These are phyloP conservation scores for Platorchestia sp. DNA, from an alignment of 1,140 invertebrate species.

Conservation along the genomic window DNA sequence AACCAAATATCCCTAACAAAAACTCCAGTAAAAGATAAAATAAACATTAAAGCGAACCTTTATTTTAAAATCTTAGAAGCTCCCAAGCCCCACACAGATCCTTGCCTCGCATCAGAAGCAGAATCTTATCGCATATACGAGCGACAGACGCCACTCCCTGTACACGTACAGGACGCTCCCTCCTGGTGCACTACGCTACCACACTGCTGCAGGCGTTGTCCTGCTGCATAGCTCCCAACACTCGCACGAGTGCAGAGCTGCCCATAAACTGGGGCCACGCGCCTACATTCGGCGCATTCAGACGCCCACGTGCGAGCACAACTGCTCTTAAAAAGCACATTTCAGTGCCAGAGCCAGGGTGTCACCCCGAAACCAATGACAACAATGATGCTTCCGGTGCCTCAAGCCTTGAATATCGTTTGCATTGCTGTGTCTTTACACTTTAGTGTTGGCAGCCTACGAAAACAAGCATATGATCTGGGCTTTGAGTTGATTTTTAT, in stretches of 20 bases:
- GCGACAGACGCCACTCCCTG: no score
- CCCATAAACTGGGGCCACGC: neutral
- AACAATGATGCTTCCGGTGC: neutral
- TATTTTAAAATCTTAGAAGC: neutral
- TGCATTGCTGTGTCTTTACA: neutral
- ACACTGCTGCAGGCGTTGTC: constrained; percentile 36
- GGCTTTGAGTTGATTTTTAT: neutral
- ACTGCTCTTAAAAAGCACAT: neutral
- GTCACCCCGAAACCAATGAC: neutral
- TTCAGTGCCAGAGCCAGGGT: neutral
- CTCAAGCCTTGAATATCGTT: neutral
- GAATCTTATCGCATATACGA: neutral
- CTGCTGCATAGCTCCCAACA: constrained; percentile 27
- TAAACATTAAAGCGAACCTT: neutral
- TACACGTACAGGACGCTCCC: no score
- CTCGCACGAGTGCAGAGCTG: neutral
- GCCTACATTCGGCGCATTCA: constrained; percentile 7
- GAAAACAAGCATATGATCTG: neutral
- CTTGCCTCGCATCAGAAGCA: neutral
- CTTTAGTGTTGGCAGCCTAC: neutral
- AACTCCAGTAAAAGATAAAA: neutral
- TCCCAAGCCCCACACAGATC: no score
- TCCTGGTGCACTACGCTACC: no score
- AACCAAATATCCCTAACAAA: neutral
- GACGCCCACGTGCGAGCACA: neutral